phyloP scores from a whole-genome alignment of 2,797 vertebrate genomes.

The Sciaenops ocellatus region DNA sequence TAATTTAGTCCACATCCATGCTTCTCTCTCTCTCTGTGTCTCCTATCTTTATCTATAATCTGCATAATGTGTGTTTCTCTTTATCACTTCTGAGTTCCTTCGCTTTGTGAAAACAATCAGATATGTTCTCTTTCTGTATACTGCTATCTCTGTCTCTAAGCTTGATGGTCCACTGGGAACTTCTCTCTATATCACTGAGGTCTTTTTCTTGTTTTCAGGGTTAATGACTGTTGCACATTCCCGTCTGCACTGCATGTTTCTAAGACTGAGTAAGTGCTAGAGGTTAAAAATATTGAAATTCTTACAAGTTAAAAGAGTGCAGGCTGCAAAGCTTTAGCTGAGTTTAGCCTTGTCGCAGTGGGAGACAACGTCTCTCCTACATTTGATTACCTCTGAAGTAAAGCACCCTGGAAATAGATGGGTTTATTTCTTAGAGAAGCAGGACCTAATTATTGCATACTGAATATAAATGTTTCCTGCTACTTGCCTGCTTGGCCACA shows the following conservation, averaged over 20 bases:
- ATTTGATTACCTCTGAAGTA: conserved; percentile 14
- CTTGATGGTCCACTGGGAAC: conserved; percentile 5
- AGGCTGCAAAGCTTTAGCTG: neutral
- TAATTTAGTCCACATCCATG: conserved; percentile 46
- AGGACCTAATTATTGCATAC: conserved; percentile 1
- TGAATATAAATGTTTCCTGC: neutral
- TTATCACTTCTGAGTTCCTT: conserved; percentile 31
- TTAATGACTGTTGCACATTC: conserved; percentile 38
- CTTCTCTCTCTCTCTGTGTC: neutral
- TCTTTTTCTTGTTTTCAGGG: conserved; percentile 20
- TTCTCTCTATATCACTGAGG: neutral
- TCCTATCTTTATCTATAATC: conserved; percentile 25
- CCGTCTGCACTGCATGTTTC: neutral
- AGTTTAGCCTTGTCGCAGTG: conserved; percentile 11
- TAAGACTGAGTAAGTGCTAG: neutral
- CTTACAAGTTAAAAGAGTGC: conserved; percentile 6
- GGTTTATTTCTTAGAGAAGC: neutral
- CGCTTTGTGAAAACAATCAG: conserved; percentile 28
- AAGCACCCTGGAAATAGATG: neutral
- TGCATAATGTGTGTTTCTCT: conserved; percentile 41
- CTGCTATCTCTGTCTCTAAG: conserved; percentile 28
- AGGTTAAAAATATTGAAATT: conserved; percentile 28
- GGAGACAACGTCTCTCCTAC: conserved; percentile 6
- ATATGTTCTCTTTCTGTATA: conserved; percentile 13
- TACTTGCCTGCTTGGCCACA: too few relatives aligned